Evolutionary conservation across 1,140 invertebrate species (phyloP).

Genomic region (Ceratina australensis): DNA sequence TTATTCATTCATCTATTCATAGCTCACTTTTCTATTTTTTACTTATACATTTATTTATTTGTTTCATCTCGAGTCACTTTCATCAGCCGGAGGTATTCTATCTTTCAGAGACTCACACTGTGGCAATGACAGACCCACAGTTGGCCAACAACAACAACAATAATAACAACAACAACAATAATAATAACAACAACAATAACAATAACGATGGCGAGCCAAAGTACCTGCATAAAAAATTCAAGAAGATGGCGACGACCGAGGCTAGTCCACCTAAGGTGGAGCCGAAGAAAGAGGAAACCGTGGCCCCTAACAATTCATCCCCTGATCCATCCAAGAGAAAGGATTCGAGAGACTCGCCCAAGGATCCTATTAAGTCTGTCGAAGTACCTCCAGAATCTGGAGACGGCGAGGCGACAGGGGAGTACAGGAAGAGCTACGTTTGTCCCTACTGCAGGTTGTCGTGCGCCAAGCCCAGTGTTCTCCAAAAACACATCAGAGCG

Average conservation of each 20-base stretch:
- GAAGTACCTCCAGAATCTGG: constrained; percentile 53
- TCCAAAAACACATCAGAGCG: constrained; percentile 95
- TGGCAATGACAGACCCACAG: constrained; percentile 79
- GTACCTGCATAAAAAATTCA: constrained; percentile 95
- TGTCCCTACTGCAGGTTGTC: constrained; percentile 93
- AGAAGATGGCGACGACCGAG: constrained; percentile 87
- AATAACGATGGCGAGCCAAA: constrained; percentile 85
- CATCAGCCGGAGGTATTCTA: not conserved
- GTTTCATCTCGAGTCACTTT: not conserved
- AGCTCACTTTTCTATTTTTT: too few species aligned
- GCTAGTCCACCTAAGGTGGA: constrained; percentile 67
- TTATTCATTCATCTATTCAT: too few species aligned
- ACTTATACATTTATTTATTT: not conserved
- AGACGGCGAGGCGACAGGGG: constrained; percentile 71
- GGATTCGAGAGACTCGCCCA: constrained; percentile 69
- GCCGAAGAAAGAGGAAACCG: constrained; percentile 58
- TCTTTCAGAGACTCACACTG: constrained; percentile 70
- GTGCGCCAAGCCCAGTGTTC: constrained; percentile 95
- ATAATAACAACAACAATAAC: constrained; percentile 80
- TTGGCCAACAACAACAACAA: constrained; percentile 73
- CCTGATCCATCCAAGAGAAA: constrained; percentile 76
- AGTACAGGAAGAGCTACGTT: constrained; percentile 82
- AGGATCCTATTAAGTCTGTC: constrained; percentile 67
- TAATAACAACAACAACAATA: constrained; percentile 70
- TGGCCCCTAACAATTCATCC: constrained; percentile 61